Evolutionary conservation across 2,797 vertebrate species (phyloP), one percentile per base, ranked within the genome.

Genomic region (Ctenopoma multispine): DNA sequence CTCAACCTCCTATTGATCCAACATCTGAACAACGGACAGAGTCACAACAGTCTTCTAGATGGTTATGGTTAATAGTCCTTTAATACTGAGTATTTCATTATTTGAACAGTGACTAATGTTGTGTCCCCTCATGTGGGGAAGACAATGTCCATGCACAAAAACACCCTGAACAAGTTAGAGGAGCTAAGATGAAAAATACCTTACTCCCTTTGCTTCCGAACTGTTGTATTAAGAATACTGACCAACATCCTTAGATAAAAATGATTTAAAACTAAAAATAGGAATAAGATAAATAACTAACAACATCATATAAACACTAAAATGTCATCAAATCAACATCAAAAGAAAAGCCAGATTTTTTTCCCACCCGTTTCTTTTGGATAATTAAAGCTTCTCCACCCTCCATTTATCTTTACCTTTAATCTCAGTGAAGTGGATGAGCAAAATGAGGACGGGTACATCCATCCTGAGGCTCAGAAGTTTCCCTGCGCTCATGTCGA

Each of bases 371-470:
- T n/a, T 14, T 5, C 5, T 15, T 8, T 3, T 51, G 11, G 2
- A 18, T 51, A 21, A 24, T n/a, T 4, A 27, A n/a, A 49, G 5
- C 36, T 17, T 10, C 2, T 11, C 23, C 21, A 48, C 2, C 4
- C 20, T 24, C 1, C 4, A 1, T 23, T 31, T 46, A 3, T 1
- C n/a, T 0, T 69, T 85, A 91, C 90, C 90, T 90, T 23, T 75
- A 0, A 73, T 78, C 43, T 77, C 75, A 18, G 72, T 77, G 63
- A 89, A 7, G 55, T 87, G 81, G 71, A 89, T 31, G 46, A 91
- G 77, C 38, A 88, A 2, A 18, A 88, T 1, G 50, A 89, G 2
- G 53, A 81, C 81, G 60, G 77, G 64, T 41, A 80, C n/a, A 27
- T 88, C 63, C 85, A 90, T 82, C 67, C 59, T 21, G 56, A 64